Conservation (phyloP, 2,888 invertebrate species). For the Parapristionchus giblindavisi region DNA sequence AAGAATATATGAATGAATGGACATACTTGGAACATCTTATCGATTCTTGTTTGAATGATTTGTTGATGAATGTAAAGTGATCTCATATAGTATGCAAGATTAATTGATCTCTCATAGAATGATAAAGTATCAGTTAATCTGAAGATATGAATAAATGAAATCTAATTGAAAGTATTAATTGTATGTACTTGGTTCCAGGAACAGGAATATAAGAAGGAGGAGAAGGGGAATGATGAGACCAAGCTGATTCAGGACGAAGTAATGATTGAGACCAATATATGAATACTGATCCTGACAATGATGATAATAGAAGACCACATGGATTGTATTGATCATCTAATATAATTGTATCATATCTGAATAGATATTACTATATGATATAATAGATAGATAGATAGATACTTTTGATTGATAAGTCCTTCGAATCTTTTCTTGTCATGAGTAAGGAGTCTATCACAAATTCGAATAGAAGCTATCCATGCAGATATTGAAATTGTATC, state of each 20-base stretch:
- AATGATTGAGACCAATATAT: conserved; percentile 68
- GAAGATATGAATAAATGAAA: not conserved
- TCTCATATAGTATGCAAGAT: conserved; percentile 64
- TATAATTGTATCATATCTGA: conserved; percentile 65
- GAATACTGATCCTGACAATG: conserved; percentile 58
- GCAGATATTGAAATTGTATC: conserved; percentile 49
- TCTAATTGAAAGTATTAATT: not conserved
- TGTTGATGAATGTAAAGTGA: conserved; percentile 68
- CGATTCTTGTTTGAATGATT: conserved; percentile 64
- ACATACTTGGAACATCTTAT: conserved; percentile 60
- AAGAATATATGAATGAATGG: not conserved
- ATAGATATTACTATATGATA: conserved; percentile 29
- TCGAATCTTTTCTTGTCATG: conserved; percentile 59
- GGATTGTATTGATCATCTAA: conserved; percentile 69
- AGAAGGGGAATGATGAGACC: conserved; percentile 67
- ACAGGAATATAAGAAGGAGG: conserved; percentile 69
- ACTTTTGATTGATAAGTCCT: conserved; percentile 53
- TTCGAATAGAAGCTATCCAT: conserved; percentile 63
- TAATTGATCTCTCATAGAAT: conserved; percentile 61
- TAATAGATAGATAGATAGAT: not conserved
- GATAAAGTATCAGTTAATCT: conserved; percentile 65
- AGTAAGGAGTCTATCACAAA: conserved; percentile 63
- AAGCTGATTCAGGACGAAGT: conserved; percentile 68
- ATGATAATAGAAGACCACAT: conserved; percentile 66
- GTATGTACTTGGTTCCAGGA: conserved; percentile 62